Evolutionary conservation across 2,797 vertebrate species (phyloP), one percentile per base, ranked within the genome.

Genomic region (Monodelphis domestica): DNA sequence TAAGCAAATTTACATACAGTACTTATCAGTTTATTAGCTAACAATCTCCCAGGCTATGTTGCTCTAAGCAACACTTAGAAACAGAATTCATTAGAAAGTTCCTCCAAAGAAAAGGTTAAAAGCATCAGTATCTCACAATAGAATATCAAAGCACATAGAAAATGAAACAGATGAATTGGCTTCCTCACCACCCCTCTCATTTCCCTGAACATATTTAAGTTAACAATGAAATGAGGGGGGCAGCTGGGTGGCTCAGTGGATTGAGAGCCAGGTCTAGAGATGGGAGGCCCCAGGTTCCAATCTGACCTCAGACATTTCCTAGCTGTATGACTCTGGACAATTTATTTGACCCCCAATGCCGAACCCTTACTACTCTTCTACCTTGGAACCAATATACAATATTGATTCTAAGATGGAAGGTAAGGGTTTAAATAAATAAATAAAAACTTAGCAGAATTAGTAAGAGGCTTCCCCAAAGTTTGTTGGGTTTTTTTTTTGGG

Each of bases 371-470:
- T n/a, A n/a, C n/a, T n/a, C n/a, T n/a, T n/a, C n/a, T n/a, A n/a
- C n/a, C n/a, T n/a, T n/a, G n/a, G n/a, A n/a, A n/a, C n/a, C n/a
- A n/a, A n/a, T n/a, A n/a, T n/a, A n/a, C n/a, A n/a, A n/a, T n/a
- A n/a, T n/a, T n/a, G n/a, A n/a, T n/a, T n/a, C n/a, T n/a, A n/a
- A n/a, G n/a, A n/a, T n/a, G n/a, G n/a, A n/a, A n/a, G n/a, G n/a
- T n/a, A n/a, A n/a, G n/a, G n/a, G n/a, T n/a, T n/a, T n/a, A n/a
- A n/a, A n/a, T 24, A 94, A 92, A 95, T 57, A 90, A 87, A 94
- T 87, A 89, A n/a, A n/a, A n/a, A n/a, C n/a, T 21, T 89, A 33
- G 91, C 89, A 70, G 93, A 96, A 96, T 94, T 84, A 91, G 88
- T 89, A 90, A 94, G 38, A 50, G 45, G 70, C 70, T 84, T 53